Conservation (phyloP, 2,888 invertebrate species). For the Rhagonycha lutea region DNA sequence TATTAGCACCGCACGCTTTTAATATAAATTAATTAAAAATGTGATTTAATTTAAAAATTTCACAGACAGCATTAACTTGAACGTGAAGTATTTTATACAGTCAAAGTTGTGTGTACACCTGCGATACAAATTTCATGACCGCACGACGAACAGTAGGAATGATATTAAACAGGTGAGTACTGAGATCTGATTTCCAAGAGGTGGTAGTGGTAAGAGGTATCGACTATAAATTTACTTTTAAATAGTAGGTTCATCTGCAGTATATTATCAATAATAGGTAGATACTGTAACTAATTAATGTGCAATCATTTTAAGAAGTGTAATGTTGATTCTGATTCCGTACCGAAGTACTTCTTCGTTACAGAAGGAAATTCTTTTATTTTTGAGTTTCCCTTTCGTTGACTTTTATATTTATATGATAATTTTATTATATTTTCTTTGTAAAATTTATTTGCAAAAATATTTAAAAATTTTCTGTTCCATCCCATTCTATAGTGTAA, state of each 20-base stretch:
- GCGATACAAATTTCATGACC: conserved; percentile 30
- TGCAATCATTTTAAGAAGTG: background rate
- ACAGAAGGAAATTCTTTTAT: no score
- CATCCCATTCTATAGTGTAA: no score
- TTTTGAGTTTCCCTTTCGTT: no score
- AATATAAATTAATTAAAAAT: background rate
- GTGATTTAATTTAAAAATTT: background rate
- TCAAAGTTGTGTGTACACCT: conserved; percentile 24
- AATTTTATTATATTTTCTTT: no score
- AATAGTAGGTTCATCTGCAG: background rate
- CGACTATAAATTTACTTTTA: conserved; percentile 24
- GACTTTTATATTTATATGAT: no score
- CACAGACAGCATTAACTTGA: background rate
- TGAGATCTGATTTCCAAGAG: conserved; percentile 38
- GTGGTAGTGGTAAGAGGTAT: conserved; percentile 41
- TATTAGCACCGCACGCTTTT: background rate
- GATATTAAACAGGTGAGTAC: conserved; percentile 41
- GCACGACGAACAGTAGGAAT: conserved; percentile 27
- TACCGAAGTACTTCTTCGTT: no score
- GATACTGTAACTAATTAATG: background rate
- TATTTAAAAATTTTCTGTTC: no score
- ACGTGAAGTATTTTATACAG: background rate
- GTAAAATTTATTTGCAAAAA: no score
- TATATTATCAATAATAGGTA: background rate
- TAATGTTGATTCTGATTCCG: no score